These are phyloP conservation scores for Leptatherina wallacei DNA, from an alignment of 2,797 vertebrate genomes.

Conservation along the genomic window DNA sequence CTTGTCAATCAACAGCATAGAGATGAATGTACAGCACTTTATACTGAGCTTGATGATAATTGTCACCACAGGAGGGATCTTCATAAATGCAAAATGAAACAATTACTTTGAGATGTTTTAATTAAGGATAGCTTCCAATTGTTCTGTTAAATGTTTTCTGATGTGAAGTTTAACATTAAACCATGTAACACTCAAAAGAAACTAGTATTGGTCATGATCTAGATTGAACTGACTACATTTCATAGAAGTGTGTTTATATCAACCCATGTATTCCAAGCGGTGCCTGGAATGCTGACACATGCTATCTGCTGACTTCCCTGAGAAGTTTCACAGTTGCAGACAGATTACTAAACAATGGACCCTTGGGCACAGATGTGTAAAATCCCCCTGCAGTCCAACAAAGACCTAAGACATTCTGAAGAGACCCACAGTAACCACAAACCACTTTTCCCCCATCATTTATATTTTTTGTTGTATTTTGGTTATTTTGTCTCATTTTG, in stretches of 20 bases:
- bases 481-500: neutral
- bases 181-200: neutral
- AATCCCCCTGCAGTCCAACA: too few species aligned
- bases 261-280: neutral
- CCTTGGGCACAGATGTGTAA: too few species aligned
- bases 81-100: neutral
- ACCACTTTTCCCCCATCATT: too few species aligned
- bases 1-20: neutral
- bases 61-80: constrained; percentile 30
- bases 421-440: too few species aligned
- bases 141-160: neutral
- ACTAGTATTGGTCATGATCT: neutral
- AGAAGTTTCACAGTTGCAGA: too few species aligned
- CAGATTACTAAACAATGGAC: too few species aligned
- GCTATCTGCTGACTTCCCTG: too few species aligned
- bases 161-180: neutral
- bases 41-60: neutral
- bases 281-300: too few species aligned
- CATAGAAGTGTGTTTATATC: neutral
- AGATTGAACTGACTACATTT: neutral
- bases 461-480: neutral
- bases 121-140: neutral
- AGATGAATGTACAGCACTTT: neutral
- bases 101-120: neutral
- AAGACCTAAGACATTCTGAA: too few species aligned